A percentile compares a stretch with the other conserved stretches of the same genome.
Evolutionary conservation across 2,888 invertebrate genomes (phyloP).

Genomic region (Pollenia labialis): DNA sequence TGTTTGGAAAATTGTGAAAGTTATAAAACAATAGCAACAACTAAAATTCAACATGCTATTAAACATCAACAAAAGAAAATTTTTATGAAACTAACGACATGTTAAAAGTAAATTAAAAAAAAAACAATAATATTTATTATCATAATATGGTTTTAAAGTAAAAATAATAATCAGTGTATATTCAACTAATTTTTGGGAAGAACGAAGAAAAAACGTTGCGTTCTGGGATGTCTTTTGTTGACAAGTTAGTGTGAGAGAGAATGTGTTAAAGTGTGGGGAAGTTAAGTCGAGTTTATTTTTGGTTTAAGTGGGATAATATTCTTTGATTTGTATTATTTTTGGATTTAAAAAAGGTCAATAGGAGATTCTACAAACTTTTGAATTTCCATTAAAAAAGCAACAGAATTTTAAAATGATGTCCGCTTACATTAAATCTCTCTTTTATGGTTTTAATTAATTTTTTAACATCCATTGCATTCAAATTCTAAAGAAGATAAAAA

Average conservation of each 20-base stretch:
- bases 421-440: constrained; percentile 82
- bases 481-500: constrained; percentile 78
- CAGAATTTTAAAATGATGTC: constrained; percentile 24
- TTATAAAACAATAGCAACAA: constrained; percentile 7
- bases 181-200: neutral
- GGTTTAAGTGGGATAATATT: constrained; percentile 1
- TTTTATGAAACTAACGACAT: constrained; percentile 12
- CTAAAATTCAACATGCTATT: constrained; percentile 26
- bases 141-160: neutral
- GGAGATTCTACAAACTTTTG: constrained; percentile 42
- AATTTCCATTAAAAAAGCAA: constrained; percentile 27
- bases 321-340: constrained; percentile 9
- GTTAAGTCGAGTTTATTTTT: constrained; percentile 22
- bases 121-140: too few relatives aligned
- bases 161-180: neutral
- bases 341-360: constrained; percentile 25
- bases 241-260: neutral
- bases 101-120: constrained; percentile 4
- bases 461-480: constrained; percentile 81
- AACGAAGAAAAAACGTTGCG: neutral
- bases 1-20: neutral
- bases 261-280: neutral
- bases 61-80: constrained; percentile 16
- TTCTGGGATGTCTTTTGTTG: neutral
- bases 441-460: constrained; percentile 81